Percentiles rank a stretch among this genome's conserved stretches.
These are phyloP conservation scores for Cryptoblepharus egeriae DNA, from an alignment of 2,797 vertebrate species.

Conservation along the genomic window DNA sequence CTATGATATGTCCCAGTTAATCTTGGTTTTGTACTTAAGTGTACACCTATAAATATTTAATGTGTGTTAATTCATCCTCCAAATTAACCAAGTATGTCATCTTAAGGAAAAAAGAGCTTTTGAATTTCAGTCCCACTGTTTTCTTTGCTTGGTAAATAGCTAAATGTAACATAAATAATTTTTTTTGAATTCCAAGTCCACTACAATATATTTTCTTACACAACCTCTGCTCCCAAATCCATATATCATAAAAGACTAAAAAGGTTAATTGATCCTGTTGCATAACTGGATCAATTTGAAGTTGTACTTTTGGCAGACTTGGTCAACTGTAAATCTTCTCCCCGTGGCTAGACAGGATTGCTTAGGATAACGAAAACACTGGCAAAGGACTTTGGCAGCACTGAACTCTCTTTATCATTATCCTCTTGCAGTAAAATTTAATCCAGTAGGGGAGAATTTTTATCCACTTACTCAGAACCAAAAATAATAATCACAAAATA, in stretches of 20 bases:
- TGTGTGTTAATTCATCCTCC: not conserved
- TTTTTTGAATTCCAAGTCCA: not conserved
- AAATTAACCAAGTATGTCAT: not conserved
- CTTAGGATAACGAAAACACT: slow-evolving; percentile 51
- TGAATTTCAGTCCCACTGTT: not conserved
- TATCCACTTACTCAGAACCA: too few relatives aligned
- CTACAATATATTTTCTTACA: not conserved
- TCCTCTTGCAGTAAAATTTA: slow-evolving; percentile 30
- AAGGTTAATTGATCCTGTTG: not conserved
- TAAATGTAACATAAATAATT: not conserved
- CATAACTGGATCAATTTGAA: slow-evolving; percentile 9
- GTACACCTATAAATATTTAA: not conserved
- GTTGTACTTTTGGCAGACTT: not conserved
- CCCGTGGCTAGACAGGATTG: slow-evolving; percentile 45
- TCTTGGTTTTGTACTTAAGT: too few relatives aligned
- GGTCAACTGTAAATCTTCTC: slow-evolving; percentile 50
- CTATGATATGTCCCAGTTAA: too few relatives aligned
- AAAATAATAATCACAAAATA: too few relatives aligned
- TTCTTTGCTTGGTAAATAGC: not conserved
- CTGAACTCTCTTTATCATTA: slow-evolving; percentile 22
- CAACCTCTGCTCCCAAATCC: too few relatives aligned
- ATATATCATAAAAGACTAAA: not conserved
- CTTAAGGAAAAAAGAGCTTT: not conserved
- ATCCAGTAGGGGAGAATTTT: not conserved
- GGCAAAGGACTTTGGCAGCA: slow-evolving; percentile 32